Evolutionary conservation across 2,888 invertebrate genomes (phyloP).

Genomic region (Lottia gigantea): DNA sequence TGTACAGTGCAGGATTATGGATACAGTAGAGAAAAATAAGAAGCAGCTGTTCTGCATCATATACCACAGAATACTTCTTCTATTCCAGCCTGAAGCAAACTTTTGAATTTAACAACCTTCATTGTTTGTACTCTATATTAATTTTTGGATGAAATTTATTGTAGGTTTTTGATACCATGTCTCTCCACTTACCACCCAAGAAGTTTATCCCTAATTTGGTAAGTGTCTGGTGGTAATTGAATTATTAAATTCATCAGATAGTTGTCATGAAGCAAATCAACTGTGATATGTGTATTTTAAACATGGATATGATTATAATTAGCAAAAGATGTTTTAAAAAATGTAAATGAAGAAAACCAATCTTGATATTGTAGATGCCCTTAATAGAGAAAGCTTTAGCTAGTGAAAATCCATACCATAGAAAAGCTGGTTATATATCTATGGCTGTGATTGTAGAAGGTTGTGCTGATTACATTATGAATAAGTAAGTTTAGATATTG

Average conservation of each 20-base stretch:
- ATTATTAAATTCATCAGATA: constrained; percentile 1
- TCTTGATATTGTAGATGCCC: constrained; percentile 67
- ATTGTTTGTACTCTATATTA: not conserved
- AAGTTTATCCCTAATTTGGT: constrained; percentile 80
- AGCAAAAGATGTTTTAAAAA: not conserved
- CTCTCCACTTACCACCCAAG: constrained; percentile 81
- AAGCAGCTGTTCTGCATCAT: no score
- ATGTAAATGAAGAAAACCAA: not conserved
- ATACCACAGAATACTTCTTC: no score
- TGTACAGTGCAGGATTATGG: no score
- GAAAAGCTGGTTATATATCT: constrained; percentile 80
- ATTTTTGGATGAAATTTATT: constrained; percentile 17
- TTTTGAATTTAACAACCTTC: no score
- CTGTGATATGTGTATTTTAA: not conserved
- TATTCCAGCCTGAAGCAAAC: no score
- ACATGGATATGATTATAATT: not conserved
- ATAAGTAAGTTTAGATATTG: constrained; percentile 70
- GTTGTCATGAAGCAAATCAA: not conserved
- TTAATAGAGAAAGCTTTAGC: constrained; percentile 77
- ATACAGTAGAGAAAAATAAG: no score
- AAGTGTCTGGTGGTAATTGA: constrained; percentile 44
- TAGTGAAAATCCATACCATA: constrained; percentile 74
- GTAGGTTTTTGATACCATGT: constrained; percentile 78
- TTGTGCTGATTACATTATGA: constrained; percentile 80
- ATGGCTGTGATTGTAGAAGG: constrained; percentile 83